Percentiles rank a stretch among this genome's conserved stretches.
Evolutionary conservation across 2,113 vertebrate genomes (phyloP).

Genomic region (Hymenochirus boettgeri): DNA sequence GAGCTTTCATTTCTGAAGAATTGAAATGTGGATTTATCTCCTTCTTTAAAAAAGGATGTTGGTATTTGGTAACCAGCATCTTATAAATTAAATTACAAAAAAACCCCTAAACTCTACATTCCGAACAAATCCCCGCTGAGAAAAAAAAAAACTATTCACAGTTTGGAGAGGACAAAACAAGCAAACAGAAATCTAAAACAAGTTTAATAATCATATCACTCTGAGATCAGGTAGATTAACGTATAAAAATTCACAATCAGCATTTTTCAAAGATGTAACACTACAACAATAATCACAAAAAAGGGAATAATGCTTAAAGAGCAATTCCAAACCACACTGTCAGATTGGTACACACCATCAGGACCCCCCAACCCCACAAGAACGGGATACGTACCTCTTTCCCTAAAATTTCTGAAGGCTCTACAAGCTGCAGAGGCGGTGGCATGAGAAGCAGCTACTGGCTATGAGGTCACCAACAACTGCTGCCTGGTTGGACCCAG

Average conservation of each 20-base stretch:
- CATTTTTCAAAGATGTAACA: neutral
- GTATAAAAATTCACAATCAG: neutral
- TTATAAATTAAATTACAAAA: conserved; percentile 6
- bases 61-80: conserved; percentile 24
- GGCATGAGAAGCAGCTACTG: too few species aligned
- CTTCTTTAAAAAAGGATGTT: conserved; percentile 2
- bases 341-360: too few species aligned
- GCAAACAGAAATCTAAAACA: neutral
- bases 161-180: conserved; percentile 25
- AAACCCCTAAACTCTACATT: conserved; percentile 7
- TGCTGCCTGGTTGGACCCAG: too few species aligned
- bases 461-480: too few species aligned
- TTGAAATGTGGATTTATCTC: conserved; percentile 19
- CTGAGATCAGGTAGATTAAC: conserved; percentile 9
- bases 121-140: conserved; percentile 36
- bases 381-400: too few species aligned
- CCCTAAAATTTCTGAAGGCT: too few species aligned
- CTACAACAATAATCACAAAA: too few species aligned
- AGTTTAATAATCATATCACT: conserved; percentile 10
- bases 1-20: conserved; percentile 32
- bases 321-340: too few species aligned
- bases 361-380: too few species aligned
- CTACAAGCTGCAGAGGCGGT: too few species aligned
- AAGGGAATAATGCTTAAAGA: too few species aligned
- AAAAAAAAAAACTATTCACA: conserved; percentile 33